phyloP scores from a whole-genome alignment of 2,113 vertebrate genomes.

The Strigops habroptila region DNA sequence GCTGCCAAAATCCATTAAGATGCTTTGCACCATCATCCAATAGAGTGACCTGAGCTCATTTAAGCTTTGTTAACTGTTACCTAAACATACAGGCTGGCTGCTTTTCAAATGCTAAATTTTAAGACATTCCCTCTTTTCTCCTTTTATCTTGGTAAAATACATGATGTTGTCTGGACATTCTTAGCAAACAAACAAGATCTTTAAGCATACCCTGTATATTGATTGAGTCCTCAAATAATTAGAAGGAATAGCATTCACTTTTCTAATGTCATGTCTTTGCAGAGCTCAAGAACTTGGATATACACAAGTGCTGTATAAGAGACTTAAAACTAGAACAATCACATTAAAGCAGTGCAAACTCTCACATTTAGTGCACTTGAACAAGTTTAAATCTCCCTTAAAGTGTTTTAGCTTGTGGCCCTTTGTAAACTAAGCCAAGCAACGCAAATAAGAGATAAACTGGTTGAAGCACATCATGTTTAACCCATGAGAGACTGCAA shows the following conservation, averaged over 20 bases:
- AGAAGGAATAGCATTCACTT: background rate
- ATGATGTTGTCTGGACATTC: background rate
- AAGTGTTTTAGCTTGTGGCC: background rate
- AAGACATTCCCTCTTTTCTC: background rate
- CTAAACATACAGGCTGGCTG: background rate
- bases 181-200: background rate
- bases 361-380: background rate
- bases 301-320: background rate
- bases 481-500: background rate
- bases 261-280: background rate
- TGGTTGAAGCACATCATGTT: background rate
- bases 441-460: background rate
- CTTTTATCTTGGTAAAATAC: background rate
- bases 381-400: background rate
- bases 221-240: background rate
- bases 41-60: background rate
- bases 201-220: background rate
- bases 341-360: background rate
- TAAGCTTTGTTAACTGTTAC: background rate
- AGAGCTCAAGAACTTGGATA: background rate
- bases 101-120: background rate
- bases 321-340: background rate
- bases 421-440: background rate
- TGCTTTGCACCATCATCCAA: background rate
- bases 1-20: background rate